Percentiles rank a stretch among this genome's conserved stretches.
Evolutionary conservation across 2,113 vertebrate species (phyloP).

Genomic region (Pica pica): DNA sequence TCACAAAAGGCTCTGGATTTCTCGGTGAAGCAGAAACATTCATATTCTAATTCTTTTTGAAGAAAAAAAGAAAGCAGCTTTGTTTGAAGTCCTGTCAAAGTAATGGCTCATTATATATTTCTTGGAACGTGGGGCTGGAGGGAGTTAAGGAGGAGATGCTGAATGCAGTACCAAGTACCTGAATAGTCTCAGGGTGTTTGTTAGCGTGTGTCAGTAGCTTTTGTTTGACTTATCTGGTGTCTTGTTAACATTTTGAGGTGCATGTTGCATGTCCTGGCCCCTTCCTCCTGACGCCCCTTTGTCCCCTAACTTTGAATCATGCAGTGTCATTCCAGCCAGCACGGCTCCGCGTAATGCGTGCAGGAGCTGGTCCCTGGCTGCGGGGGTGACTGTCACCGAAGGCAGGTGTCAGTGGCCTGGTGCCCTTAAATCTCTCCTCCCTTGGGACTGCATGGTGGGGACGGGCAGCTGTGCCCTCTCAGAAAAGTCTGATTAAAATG

Average conservation of each 20-base stretch:
- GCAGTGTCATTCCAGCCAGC: neutral
- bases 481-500: neutral
- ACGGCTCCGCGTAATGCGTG: rapidly evolving
- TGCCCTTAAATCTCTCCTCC: neutral
- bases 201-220: neutral
- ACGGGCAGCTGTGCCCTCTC: neutral
- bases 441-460: neutral
- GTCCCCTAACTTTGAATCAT: neutral
- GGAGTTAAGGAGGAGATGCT: neutral
- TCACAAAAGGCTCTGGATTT: neutral
- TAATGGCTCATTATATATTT: neutral
- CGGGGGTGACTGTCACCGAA: rapidly evolving
- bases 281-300: neutral
- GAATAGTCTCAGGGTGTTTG: neutral
- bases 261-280: neutral
- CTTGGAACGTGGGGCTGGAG: neutral
- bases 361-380: neutral
- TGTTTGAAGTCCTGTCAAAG: neutral
- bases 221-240: neutral
- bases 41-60: neutral
- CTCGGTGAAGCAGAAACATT: neutral
- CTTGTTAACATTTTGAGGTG: neutral
- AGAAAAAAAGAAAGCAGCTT: neutral
- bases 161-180: neutral
- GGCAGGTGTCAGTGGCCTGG: neutral